phyloP scores from a whole-genome alignment of 2,113 vertebrate genomes.

The Urocitellus parryii region DNA sequence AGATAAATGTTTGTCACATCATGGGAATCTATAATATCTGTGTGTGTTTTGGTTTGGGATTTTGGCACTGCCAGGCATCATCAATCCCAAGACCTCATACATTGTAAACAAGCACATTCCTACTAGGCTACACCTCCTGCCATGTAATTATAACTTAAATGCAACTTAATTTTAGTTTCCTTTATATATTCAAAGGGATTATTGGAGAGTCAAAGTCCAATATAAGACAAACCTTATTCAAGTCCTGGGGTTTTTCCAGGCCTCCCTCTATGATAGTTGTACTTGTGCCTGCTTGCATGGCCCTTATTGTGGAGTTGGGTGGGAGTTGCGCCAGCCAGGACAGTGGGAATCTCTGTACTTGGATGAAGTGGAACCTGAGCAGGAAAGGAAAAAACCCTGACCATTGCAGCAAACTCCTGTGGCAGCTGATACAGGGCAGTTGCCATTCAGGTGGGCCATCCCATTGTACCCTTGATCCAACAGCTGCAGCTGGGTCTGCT shows the following conservation, averaged over 20 bases:
- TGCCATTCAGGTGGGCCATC: not conserved
- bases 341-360: not conserved
- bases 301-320: not conserved
- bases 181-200: not conserved
- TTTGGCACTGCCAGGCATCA: not conserved
- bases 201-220: not conserved
- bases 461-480: not conserved
- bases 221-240: not conserved
- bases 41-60: not conserved
- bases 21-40: not conserved
- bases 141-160: not conserved
- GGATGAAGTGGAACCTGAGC: not conserved
- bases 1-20: not conserved
- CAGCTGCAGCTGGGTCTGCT: not conserved
- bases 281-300: not conserved
- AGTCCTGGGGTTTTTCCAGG: not conserved
- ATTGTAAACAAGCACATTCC: not conserved
- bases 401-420: not conserved
- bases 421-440: not conserved
- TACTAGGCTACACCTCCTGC: not conserved
- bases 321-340: not conserved
- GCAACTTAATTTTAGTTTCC: not conserved
- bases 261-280: not conserved
- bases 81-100: not conserved
- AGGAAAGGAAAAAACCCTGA: not conserved